Evolutionary conservation across 2,113 vertebrate species (phyloP), one percentile per base, ranked within the genome.

Genomic region (Heterochromis multidens): DNA sequence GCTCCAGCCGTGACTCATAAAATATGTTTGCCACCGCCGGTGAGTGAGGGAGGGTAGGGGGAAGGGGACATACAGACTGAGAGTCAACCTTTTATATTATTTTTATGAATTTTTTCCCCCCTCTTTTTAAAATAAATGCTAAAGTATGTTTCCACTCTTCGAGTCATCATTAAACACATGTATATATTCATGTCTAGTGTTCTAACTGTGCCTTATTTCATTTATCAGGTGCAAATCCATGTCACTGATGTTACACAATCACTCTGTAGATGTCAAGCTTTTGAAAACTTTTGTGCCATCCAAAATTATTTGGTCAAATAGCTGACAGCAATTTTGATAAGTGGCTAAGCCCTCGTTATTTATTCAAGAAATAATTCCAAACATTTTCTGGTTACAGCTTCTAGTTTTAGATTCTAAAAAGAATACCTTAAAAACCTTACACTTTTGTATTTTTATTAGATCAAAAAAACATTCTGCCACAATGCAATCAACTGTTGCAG

Each of bases 1-100:
- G 87, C 80, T 93, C 89, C 80, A 90, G 88, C 92, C 84, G 93
- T 96, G 95, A 96, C 94, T 96, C 95, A 95, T 93, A 94, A 92
- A 94, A 94, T 93, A 92, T 91, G 87, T 89, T 95, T 95, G 94
- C 94, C 93, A 92, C 90, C 89, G 87, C 77, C 58, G 80, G 78
- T 60, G 91, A 87, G 89, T 57, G 89, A 94, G 87, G 88, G 89
- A 91, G 88, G 87, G 90, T 54, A 77, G 86, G 89, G 86, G n/a
- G 81, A 90, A 82, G 88, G 79, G 92, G 86, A 87, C 49, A 49
- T 23, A 62, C 76, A 91, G 59, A 86, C 78, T 72, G 19, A 88
- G 87, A 85, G 85, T 82, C 85, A 91, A 70, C 29, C 85, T 80
- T 23, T 33, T 57, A n/a, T 58, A 82, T 83, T 81, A 80, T 89